Base-by-base conservation (phyloP, 1,140 invertebrate genomes). In the Leptonema lineaticorne region DNA sequence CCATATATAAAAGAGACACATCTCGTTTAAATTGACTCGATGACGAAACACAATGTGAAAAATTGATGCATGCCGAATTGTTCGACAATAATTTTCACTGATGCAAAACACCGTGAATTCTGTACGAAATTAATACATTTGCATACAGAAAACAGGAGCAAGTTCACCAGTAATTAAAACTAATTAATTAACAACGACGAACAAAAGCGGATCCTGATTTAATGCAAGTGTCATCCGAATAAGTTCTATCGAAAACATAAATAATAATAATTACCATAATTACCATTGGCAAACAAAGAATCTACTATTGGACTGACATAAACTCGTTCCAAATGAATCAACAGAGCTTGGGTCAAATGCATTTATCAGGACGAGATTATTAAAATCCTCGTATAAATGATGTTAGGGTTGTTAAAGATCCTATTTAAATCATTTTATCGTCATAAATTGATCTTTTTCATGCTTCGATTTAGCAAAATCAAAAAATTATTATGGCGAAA, bases 241-340 rank as follows among this genome's bases (percentile, higher is more conserved):
- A 16, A 48, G 46, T 9, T 18, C 16, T n/a, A n/a, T n/a, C n/a
- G n/a, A n/a, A n/a, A n/a, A n/a, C n/a, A n/a, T 26, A 22, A 58
- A 58, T 28, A 58, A 58, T 62, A 37, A 20, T 62, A 45, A 62
- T 62, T 62, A 45, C 59, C 37, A 62, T 62, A 62, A 62, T 62
- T 62, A 29, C 24, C 27, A 18, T 6, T 11, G 2, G 48, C 48
- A 9, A 20, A 53, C 48, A 20, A 53, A 53, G 18, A 53, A 9
- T 20, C 24, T 53, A 20, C 9, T 18, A 18, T 53, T 22, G 18
- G 18, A 11, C 18, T 20, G 22, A 53, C 18, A 11, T 16, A 53
- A 9, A 20, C 48, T 53, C 18, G 28, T 30, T 37, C 57, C 20
- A 16, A 57, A 4, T 30, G 57, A 59, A 27, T 30, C 14, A 28